Evolutionary conservation across 2,797 vertebrate species (phyloP).

Genomic region (Ispidina lecontei): DNA sequence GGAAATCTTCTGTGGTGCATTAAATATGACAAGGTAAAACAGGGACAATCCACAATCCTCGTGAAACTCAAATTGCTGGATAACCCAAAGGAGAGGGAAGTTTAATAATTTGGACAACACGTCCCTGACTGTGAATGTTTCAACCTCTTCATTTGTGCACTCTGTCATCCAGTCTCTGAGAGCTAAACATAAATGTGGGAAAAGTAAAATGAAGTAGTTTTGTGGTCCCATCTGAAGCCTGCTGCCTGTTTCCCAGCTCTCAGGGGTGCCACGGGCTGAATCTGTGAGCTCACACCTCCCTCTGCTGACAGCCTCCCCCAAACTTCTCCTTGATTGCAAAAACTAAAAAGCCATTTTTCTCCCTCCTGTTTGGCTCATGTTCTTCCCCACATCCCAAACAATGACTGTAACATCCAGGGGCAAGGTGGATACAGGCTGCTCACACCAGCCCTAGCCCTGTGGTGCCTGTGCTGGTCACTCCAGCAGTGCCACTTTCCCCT

Average conservation of each 20-base stretch:
- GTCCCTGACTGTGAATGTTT: background rate
- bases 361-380: background rate
- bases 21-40: background rate
- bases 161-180: background rate
- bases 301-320: conserved; percentile 30
- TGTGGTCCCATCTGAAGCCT: background rate
- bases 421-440: fast-evolving
- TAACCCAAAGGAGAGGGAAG: background rate
- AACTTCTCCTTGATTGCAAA: background rate
- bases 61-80: background rate
- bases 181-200: background rate
- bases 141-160: background rate
- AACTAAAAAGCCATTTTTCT: fast-evolving
- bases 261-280: background rate
- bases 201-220: background rate
- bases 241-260: background rate
- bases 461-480: fast-evolving
- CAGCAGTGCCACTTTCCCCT: background rate
- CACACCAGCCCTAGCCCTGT: background rate
- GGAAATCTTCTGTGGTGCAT: background rate
- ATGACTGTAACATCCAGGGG: fast-evolving
- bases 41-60: background rate
- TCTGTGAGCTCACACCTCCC: conserved; percentile 21
- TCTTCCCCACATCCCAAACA: background rate
- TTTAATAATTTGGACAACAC: background rate